These are phyloP conservation scores for Romanogobio albipinnatus DNA, from an alignment of 2,113 vertebrate species.

Conservation along the genomic window DNA sequence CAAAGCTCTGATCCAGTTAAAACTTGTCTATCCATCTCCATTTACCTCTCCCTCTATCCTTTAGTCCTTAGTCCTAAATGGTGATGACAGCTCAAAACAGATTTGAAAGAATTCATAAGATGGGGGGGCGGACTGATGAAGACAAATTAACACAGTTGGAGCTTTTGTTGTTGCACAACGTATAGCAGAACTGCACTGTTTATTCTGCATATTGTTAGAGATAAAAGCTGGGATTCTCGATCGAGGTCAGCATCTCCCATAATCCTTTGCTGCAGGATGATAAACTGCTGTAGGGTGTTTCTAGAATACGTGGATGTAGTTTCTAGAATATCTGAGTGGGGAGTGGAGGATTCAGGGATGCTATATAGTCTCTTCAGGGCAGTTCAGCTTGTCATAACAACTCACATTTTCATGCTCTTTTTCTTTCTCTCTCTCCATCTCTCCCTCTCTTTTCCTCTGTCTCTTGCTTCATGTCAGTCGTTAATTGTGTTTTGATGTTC, in stretches of 20 bases:
- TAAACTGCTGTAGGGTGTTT: slow-evolving; percentile 25
- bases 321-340: slow-evolving; percentile 20
- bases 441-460: slow-evolving; percentile 75
- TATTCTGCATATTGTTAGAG: neutral
- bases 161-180: neutral
- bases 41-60: slow-evolving; percentile 19
- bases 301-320: neutral
- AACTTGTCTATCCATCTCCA: neutral
- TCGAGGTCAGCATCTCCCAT: slow-evolving; percentile 17
- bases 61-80: slow-evolving; percentile 15
- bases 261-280: slow-evolving; percentile 18
- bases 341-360: neutral
- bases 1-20: slow-evolving; percentile 36
- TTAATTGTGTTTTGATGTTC: slow-evolving; percentile 97
- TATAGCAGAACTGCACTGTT: neutral
- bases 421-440: slow-evolving; percentile 45
- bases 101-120: slow-evolving; percentile 7
- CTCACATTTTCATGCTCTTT: slow-evolving; percentile 44
- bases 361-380: slow-evolving; percentile 46
- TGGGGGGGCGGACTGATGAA: neutral
- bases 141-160: slow-evolving; percentile 7
- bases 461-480: slow-evolving; percentile 81
- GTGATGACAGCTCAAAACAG: slow-evolving; percentile 30
- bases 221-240: slow-evolving; percentile 18
- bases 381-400: slow-evolving; percentile 54